Base-by-base conservation (phyloP, 2,113 vertebrate genomes). In the Calcarius ornatus region DNA sequence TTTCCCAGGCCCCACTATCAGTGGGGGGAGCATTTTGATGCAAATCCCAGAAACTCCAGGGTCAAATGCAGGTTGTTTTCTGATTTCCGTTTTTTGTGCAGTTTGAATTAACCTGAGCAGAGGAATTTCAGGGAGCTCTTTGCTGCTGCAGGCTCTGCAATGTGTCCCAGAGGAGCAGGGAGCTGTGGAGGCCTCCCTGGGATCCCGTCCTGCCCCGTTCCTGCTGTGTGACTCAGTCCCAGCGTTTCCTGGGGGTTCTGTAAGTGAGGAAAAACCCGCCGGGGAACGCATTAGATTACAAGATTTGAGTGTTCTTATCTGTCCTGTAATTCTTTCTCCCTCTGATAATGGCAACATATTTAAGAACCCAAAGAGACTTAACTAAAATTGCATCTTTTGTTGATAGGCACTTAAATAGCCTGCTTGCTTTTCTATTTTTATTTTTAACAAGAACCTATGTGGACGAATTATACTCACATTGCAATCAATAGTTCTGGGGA, bases 241-340 rank as follows among this genome's bases (percentile, higher is more conserved):
- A 0, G 12, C 0, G 0, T 13, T 28, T 48, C 40, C 63, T 24
- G 33, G 15, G 4, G 51, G 10, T 24, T 87, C 18, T 42, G 12
- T 23, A 3, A 50, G 51, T 12, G 45, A 77, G 73, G 22, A 38
- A 42, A 47, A 9, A 4, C 15, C 28, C 30, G 3, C 15, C 10
- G 43, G 33, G 20, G 19, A 14, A 33, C 2, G 23, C 7, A 1
- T 8, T 2, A 47, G 31, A 45, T 50, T 11, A 40, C 38, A 25
- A 35, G 28, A 40, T 48, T 13, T 12, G 35, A 69, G 84, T 31
- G 61, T 72, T 76, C 73, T 65, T 72, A 84, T 21, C 40, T 53
- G 15, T 16, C 66, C 76, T 77, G 38, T 38, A 43, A 47, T 42
- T 68, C 48, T 25, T 79, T 43, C 28, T 43, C 43, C 51, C 24